Conservation (phyloP, 2,113 vertebrate genomes). For the Muscicapa adusta region DNA sequence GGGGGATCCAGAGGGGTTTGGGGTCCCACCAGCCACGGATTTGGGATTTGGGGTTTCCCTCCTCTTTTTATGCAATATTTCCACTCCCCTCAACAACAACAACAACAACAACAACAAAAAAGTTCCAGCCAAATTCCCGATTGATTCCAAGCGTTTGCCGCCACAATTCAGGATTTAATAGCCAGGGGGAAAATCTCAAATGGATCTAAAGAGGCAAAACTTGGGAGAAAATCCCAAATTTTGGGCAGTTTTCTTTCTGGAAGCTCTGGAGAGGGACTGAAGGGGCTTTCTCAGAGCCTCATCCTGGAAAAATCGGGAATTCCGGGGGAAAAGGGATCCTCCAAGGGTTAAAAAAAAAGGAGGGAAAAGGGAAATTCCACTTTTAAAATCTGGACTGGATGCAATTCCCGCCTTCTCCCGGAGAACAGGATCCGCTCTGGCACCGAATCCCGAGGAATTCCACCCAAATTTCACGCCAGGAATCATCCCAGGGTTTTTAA, state of each 20-base stretch:
- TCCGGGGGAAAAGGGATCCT: neutral
- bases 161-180: neutral
- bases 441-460: neutral
- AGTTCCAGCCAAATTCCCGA: fast-evolving
- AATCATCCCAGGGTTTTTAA: neutral
- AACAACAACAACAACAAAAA: no score
- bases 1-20: neutral
- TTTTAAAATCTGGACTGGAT: neutral
- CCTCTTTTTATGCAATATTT: neutral
- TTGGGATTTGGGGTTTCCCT: neutral
- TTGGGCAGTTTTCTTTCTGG: neutral
- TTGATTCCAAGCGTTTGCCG: fast-evolving
- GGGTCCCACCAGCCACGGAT: neutral
- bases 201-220: neutral
- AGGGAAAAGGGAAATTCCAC: neutral
- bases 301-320: neutral
- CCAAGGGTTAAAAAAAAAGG: neutral
- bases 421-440: neutral
- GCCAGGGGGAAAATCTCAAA: neutral
- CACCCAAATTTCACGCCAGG: neutral
- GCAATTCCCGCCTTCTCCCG: neutral
- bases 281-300: neutral
- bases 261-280: neutral
- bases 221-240: neutral
- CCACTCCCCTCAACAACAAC: no score